phyloP scores from a whole-genome alignment of 1,140 invertebrate genomes.

The Drosophila subobscura region DNA sequence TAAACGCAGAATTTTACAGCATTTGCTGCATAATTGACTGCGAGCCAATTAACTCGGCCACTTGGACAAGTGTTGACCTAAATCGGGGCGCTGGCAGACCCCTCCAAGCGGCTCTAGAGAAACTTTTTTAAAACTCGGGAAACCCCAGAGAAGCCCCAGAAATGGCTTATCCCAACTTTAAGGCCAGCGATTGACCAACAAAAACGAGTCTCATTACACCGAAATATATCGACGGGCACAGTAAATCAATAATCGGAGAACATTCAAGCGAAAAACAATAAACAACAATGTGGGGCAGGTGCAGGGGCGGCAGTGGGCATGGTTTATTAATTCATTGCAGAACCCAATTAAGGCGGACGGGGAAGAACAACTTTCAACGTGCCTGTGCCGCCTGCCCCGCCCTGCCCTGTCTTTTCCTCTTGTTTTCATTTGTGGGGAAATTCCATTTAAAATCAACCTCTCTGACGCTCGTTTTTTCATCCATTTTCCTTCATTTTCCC shows the following conservation, averaged over 20 bases:
- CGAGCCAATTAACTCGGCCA: conserved; percentile 45
- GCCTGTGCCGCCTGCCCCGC: conserved; percentile 4
- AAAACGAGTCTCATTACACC: conserved; percentile 64
- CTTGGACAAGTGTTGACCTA: conserved; percentile 44
- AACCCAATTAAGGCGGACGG: conserved; percentile 64
- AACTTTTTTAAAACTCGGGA: conserved; percentile 51
- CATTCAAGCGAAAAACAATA: conserved; percentile 72
- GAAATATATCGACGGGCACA: conserved; percentile 20
- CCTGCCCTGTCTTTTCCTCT: conserved; percentile 52
- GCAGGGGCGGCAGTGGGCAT: background rate
- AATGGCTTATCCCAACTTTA: conserved; percentile 48
- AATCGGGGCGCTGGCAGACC: conserved; percentile 16
- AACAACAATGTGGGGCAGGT: conserved; percentile 41
- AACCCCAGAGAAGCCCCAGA: conserved; percentile 3
- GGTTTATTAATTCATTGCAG: conserved; percentile 74
- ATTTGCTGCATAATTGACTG: conserved; percentile 37
- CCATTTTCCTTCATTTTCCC: conserved; percentile 33
- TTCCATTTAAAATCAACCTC: conserved; percentile 22
- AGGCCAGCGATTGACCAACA: conserved; percentile 59
- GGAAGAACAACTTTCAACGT: conserved; percentile 45
- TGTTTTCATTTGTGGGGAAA: conserved; percentile 7
- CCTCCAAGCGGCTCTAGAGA: background rate
- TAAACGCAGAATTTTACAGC: conserved; percentile 26
- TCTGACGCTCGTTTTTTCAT: background rate
- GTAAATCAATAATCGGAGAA: conserved; percentile 74